Percentiles rank a stretch among this genome's conserved stretches.
phyloP scores from a whole-genome alignment of 2,113 vertebrate species.

The Poeciliopsis retropinna region DNA sequence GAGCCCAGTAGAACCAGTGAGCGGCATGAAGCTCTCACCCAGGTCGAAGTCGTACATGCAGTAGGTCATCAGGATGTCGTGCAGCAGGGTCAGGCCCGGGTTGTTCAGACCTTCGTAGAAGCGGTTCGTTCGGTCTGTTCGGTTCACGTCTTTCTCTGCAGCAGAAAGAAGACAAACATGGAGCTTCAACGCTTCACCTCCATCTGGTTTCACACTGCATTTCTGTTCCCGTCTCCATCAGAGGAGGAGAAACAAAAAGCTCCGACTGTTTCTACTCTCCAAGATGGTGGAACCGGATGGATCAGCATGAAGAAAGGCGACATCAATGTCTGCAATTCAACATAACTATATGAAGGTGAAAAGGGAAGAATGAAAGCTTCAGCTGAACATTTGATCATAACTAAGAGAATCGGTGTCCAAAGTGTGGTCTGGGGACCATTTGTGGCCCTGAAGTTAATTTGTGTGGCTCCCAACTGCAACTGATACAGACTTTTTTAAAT shows the following conservation, averaged over 20 bases:
- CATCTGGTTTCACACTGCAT: not conserved
- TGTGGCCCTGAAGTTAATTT: too few species aligned
- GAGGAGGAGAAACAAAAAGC: not conserved
- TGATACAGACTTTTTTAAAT: too few species aligned
- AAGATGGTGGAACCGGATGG: not conserved
- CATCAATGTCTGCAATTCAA: not conserved
- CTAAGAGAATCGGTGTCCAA: too few species aligned
- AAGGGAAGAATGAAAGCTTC: not conserved
- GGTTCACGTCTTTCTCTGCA: conserved; percentile 96
- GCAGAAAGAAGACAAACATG: not conserved
- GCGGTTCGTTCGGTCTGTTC: conserved; percentile 93
- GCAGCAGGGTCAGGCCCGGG: conserved; percentile 92
- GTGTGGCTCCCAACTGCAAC: too few species aligned
- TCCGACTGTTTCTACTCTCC: too few species aligned
- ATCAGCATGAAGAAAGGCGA: too few species aligned
- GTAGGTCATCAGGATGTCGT: conserved; percentile 99
- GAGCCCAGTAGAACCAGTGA: not conserved
- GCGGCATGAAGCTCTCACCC: conserved; percentile 80
- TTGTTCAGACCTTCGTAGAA: conserved; percentile 97
- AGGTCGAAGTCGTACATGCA: conserved; percentile 99
- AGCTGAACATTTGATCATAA: not conserved
- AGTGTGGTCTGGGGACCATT: too few species aligned
- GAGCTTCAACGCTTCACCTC: not conserved
- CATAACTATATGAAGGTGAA: not conserved
- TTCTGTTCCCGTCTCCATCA: not conserved